Evolutionary conservation across 1,140 invertebrate species (phyloP).

Genomic region (Pemphigus obesinymphae): DNA sequence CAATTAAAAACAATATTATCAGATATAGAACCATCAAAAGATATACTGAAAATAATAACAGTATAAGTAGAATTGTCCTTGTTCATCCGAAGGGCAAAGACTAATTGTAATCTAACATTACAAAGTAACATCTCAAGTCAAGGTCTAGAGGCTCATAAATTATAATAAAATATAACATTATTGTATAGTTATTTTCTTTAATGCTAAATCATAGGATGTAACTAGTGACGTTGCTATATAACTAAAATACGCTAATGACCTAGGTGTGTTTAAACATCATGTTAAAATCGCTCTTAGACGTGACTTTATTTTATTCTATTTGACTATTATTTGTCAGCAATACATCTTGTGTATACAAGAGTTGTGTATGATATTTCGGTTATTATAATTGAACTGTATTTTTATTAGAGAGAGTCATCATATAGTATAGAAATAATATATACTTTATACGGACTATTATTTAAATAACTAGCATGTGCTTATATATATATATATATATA

Average conservation of each 20-base stretch:
- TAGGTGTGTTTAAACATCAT: background rate
- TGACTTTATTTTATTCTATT: no score
- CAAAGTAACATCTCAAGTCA: background rate
- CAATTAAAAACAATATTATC: no score
- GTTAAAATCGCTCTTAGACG: background rate
- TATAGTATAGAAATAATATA: background rate
- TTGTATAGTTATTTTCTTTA: background rate
- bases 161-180: background rate
- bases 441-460: background rate
- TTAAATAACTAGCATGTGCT: background rate
- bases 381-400: background rate
- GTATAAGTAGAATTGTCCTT: background rate
- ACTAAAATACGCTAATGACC: background rate
- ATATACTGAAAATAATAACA: background rate
- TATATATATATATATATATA: no score
- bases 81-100: background rate
- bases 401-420: background rate
- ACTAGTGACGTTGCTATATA: no score
- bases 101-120: background rate
- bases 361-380: background rate
- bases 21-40: no score
- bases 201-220: background rate
- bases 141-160: background rate
- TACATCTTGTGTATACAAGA: background rate
- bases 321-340: background rate